Percentiles rank a stretch among this genome's conserved stretches.
phyloP scores from a whole-genome alignment of 1,140 invertebrate genomes.

The Trachymyrmex cornetzi region DNA sequence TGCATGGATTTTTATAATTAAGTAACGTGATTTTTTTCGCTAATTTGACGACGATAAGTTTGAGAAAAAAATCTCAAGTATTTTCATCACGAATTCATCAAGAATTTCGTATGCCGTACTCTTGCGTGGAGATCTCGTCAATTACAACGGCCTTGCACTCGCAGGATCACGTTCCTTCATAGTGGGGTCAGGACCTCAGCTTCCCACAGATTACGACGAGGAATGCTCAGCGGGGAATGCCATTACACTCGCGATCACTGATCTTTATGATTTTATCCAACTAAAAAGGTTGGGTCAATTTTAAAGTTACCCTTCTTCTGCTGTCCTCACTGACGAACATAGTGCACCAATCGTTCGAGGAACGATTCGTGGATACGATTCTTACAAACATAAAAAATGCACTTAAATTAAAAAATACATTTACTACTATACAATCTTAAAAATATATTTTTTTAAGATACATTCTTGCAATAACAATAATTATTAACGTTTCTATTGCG shows the following conservation, averaged over 20 bases:
- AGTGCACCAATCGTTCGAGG: not conserved
- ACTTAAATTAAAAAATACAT: not conserved
- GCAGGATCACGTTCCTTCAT: slow-evolving; percentile 73
- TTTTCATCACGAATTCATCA: not conserved
- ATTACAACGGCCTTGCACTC: slow-evolving; percentile 71
- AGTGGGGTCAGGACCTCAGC: slow-evolving; percentile 70
- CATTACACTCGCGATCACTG: slow-evolving; percentile 77
- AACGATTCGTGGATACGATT: slow-evolving; percentile 24
- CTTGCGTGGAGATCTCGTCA: slow-evolving; percentile 64
- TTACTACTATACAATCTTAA: not conserved
- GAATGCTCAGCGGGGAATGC: slow-evolving; percentile 76
- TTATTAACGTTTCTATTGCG: not conserved
- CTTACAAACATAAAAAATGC: not conserved
- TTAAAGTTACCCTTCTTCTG: slow-evolving; percentile 61
- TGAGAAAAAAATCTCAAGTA: slow-evolving; percentile 4
- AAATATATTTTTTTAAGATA: too few species aligned
- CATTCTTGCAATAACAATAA: not conserved
- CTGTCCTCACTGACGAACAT: slow-evolving; percentile 48
- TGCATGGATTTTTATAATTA: not conserved
- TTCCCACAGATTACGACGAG: slow-evolving; percentile 76
- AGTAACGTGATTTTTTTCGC: not conserved
- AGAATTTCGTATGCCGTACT: not conserved
- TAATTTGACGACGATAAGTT: not conserved
- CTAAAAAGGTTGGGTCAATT: slow-evolving; percentile 73
- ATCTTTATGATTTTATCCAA: slow-evolving; percentile 79